These are phyloP conservation scores for Stenotaenia linearis DNA, from an alignment of 2,888 invertebrate genomes.

Conservation along the genomic window DNA sequence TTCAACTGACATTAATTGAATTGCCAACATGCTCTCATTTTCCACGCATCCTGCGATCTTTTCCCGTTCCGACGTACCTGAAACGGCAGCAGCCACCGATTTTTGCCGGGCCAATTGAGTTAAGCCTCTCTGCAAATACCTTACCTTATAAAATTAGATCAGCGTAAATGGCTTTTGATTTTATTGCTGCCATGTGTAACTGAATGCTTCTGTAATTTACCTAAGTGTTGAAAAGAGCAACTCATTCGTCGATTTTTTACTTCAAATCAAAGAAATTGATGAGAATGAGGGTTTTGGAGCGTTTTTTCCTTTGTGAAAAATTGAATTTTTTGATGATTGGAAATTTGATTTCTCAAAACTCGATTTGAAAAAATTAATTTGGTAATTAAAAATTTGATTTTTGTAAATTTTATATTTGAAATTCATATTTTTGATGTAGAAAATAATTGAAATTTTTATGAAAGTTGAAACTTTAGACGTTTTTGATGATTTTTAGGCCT, in stretches of 20 bases:
- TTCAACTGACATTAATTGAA: conserved; percentile 17
- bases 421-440: too few species aligned
- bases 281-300: too few species aligned
- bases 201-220: not conserved
- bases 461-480: too few species aligned
- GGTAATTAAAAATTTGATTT: too few species aligned
- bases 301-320: too few species aligned
- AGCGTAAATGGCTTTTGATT: conserved; percentile 32
- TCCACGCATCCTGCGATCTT: not conserved
- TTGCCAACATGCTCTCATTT: conserved; percentile 5
- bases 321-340: too few species aligned
- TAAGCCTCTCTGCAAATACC: conserved; percentile 28
- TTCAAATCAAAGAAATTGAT: too few species aligned
- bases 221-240: not conserved
- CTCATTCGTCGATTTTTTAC: not conserved
- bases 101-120: conserved; percentile 29
- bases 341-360: too few species aligned
- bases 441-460: too few species aligned
- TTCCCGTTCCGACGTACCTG: not conserved
- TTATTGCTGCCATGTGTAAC: conserved; percentile 29
- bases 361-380: too few species aligned
- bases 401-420: too few species aligned
- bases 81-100: not conserved
- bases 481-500: too few species aligned
- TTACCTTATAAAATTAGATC: conserved; percentile 24